phyloP scores from a whole-genome alignment of 2,797 vertebrate species.

The Diglossa cyanea region DNA sequence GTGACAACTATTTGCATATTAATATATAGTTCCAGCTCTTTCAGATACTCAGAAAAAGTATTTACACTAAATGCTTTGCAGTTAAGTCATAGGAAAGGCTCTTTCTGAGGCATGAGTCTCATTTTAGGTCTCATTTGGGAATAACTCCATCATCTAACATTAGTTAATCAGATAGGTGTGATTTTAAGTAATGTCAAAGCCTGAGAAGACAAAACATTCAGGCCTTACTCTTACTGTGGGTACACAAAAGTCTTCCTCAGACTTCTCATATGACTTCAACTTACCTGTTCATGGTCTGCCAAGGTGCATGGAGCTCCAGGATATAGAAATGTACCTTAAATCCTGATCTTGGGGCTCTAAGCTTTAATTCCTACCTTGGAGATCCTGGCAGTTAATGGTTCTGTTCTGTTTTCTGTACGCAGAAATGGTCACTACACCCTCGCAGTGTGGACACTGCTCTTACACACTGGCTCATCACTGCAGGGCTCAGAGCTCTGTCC shows the following conservation, averaged over 20 bases:
- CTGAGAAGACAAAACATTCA: neutral
- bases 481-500: neutral
- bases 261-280: neutral
- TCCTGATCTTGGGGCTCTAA: neutral
- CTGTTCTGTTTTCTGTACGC: neutral
- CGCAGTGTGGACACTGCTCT: neutral
- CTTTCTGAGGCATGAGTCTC: neutral
- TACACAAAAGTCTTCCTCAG: neutral
- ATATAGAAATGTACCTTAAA: accelerated
- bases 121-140: neutral
- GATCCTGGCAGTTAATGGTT: neutral
- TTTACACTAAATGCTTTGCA: neutral
- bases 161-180: neutral
- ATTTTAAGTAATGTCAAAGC: neutral
- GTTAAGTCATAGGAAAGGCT: neutral
- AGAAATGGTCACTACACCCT: neutral
- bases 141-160: neutral
- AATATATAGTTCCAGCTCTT: neutral
- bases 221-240: neutral
- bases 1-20: conserved; percentile 25
- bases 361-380: neutral
- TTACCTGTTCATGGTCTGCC: neutral
- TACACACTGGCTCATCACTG: neutral
- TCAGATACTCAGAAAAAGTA: neutral
- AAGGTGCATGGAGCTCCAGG: neutral